Base-by-base conservation (phyloP, 37 sponge, comb jelly and placozoan species). In the Axinella damicornis region DNA sequence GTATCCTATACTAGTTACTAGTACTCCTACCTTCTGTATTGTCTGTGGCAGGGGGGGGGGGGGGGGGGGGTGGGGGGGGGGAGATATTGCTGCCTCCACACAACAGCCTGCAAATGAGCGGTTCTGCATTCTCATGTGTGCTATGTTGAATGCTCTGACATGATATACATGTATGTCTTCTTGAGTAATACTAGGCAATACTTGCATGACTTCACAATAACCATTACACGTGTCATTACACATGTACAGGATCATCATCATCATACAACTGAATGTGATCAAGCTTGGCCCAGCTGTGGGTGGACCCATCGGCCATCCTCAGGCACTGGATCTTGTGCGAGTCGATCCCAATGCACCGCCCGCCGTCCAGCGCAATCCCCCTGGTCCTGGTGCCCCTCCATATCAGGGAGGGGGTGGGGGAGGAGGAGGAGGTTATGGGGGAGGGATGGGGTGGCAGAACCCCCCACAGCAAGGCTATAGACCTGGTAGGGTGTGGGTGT, bases 181-280 rank as follows among this genome's bases (percentile, higher is more conserved):
- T n/a, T n/a, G n/a, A n/a, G n/a, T n/a, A n/a, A n/a, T n/a, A n/a
- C n/a, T n/a, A n/a, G n/a, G n/a, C n/a, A n/a, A n/a, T 18, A 56
- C 20, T 16, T 35, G 62, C 21, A 14, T 64, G 52, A 53, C 14
- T 79, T 36, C 32, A 63, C 53, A 63, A 20, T 79, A 24, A 14
- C 28, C 31, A 30, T 16, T 57, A 54, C n/a, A n/a, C n/a, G n/a
- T n/a, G n/a, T n/a, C n/a, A n/a, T n/a, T 9, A 55, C 57, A 30
- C 36, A 2, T 25, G 33, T 35, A 9, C 62, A 95, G 93, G 79
- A 85, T 95, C 27, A 91, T 92, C 14, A 89, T 95, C 41, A 25
- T 95, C 54, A 85, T 95, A 28, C 66, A 78, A 19, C 16, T 92
- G 80, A 80, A 71, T n/a, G 83, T 91, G 30, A 20, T 92, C 5